Conservation (phyloP, 1,140 invertebrate genomes). For the Zophobas atratus region DNA sequence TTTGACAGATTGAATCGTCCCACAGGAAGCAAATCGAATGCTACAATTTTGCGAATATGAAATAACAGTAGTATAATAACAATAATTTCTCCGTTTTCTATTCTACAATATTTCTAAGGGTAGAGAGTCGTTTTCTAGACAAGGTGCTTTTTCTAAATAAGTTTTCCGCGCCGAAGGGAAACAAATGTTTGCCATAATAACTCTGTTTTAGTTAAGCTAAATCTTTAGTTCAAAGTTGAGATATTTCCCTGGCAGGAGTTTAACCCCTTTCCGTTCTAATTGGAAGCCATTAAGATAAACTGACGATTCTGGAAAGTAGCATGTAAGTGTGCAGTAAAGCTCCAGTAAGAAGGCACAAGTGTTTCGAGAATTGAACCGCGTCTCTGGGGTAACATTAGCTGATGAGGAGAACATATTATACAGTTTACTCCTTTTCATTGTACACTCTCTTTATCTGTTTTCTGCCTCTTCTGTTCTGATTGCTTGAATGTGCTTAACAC, state of each 20-base stretch:
- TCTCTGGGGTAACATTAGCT: constrained; percentile 42
- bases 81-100: too few relatives aligned
- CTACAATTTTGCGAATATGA: too few relatives aligned
- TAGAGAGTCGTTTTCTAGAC: too few relatives aligned
- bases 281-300: constrained; percentile 39
- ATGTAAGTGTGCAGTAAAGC: constrained; percentile 43
- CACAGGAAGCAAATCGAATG: neutral
- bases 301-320: constrained; percentile 39
- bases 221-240: constrained; percentile 1
- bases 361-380: constrained; percentile 47
- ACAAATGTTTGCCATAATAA: too few relatives aligned
- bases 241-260: constrained; percentile 14
- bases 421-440: constrained; percentile 20
- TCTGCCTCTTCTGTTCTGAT: constrained; percentile 37
- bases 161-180: too few relatives aligned
- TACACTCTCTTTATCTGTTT: constrained; percentile 19
- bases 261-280: constrained; percentile 24
- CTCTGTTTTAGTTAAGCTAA: neutral
- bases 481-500: constrained; percentile 31
- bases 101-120: too few relatives aligned
- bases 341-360: constrained; percentile 45
- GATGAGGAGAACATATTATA: constrained; percentile 39
- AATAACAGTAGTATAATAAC: too few relatives aligned
- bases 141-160: too few relatives aligned
- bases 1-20: constrained; percentile 15